phyloP scores from a whole-genome alignment of 35 echinoderm and acorn worm species.

The Anneissia japonica region DNA sequence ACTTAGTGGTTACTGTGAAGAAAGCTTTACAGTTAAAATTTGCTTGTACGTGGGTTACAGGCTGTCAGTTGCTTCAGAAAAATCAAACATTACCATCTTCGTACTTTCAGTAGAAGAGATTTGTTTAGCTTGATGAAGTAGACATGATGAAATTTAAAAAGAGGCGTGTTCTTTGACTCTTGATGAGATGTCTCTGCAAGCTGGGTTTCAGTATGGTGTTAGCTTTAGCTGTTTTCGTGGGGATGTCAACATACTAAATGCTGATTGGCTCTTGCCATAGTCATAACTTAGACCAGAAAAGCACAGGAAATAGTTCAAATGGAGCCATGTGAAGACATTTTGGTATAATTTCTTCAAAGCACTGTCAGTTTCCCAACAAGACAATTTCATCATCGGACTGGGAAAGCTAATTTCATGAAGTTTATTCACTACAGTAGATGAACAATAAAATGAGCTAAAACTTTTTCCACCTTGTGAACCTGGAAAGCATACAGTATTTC shows the following conservation, averaged over 20 bases:
- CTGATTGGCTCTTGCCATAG: no score
- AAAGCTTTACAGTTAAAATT: slow-evolving; percentile 44
- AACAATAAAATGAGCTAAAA: no score
- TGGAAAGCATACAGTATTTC: slow-evolving; percentile 17
- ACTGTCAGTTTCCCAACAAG: slow-evolving; percentile 3
- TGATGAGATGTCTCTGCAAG: slow-evolving; percentile 22
- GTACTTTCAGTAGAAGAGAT: slow-evolving; percentile 14
- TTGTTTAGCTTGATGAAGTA: slow-evolving; percentile 11
- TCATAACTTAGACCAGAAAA: no score
- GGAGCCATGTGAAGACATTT: slow-evolving; percentile 41
- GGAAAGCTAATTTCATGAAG: no score
- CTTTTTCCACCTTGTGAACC: slow-evolving; percentile 21
- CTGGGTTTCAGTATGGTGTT: slow-evolving; percentile 25
- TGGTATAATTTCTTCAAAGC: slow-evolving; percentile 15
- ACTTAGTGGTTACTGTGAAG: slow-evolving; percentile 39
- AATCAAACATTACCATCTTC: slow-evolving; percentile 27
- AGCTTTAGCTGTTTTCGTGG: slow-evolving; percentile 5
- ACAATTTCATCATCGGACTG: no score
- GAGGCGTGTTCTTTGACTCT: not conserved
- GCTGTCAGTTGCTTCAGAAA: slow-evolving; percentile 39
- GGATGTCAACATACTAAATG: no score
- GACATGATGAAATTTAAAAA: not conserved
- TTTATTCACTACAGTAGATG: no score
- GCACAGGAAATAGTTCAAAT: slow-evolving; percentile 48
- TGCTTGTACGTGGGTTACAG: slow-evolving; percentile 47